Base-by-base conservation (phyloP, 2,888 invertebrate species). In the Tetranychus truncatus region DNA sequence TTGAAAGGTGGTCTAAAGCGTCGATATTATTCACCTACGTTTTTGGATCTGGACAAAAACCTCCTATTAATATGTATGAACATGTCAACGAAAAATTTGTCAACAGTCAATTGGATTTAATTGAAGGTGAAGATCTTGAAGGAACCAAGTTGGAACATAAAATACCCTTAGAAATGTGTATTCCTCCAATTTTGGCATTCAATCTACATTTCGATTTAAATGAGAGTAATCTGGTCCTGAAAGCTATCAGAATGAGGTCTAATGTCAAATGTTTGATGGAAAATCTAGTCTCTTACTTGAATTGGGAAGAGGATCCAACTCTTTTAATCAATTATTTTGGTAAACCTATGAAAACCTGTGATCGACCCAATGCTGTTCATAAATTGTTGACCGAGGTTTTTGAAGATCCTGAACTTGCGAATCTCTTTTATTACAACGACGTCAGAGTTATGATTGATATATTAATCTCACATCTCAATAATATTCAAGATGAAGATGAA, bases 341-440 rank as follows among this genome's bases (percentile, higher is more conserved):
- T 66, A 65, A 73, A 65, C 21, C 24, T 6, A 73, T 34, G 24
- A 73, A 46, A 15, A 21, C 44, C 8, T 20, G 20, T 65, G 65
- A 65, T 55, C 89, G 90, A 1, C 87, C 89, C 74, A 91, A 95
- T 84, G 90, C 95, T 0, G 89, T 95, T 9, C 84, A 94, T 73
- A 95, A 95, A 84, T 86, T 96, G 79, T 89, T 92, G 79, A 88
- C 88, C 71, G 95, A 96, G 83, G 84, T 95, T 78, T 94, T 94
- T 83, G 88, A 88, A 77, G 87, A 87, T 79, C 86, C 87, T 78
- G 86, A 87, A 78, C 92, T 94, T 1, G 91, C 95, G 0, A 87
- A 88, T 79, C 86, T 95, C 78, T 92, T 95, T 84, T 96, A 96
- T 83, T 92, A 94, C 0, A 96, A 95, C 81, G 96, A 96, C 82